Evolutionary conservation across 2,113 vertebrate genomes (phyloP), one percentile per base, ranked within the genome.

Genomic region (Thunnus thynnus): DNA sequence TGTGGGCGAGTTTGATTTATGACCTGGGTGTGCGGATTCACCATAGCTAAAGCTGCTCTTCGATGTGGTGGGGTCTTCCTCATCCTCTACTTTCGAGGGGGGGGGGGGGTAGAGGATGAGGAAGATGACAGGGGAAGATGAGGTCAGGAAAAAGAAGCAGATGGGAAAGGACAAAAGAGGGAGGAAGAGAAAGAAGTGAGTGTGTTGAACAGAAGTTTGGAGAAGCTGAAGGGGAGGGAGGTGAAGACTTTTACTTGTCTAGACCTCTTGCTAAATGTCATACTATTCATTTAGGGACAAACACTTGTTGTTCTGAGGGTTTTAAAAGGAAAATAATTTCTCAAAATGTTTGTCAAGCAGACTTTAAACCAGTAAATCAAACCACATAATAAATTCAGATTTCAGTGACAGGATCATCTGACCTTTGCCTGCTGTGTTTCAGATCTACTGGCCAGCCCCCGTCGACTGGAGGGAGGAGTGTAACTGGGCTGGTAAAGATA

Each of bases 381-480:
- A 52, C 25, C 22, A 44, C 25, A 22, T 57, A 14, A 71, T 16
- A 0, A 20, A 44, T 11, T 5, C 8, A 41, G 13, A 60, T 30
- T 36, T 65, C 22, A 72, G 52, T 1, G 9, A 58, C 9, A 9
- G 54, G 17, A 27, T 78, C 13, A 46, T 76, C 32, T 88, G 50
- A 80, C 47, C 46, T 65, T 81, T 80, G 16, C 25, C 22, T 81
- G 48, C 56, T 87, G 55, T 88, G 65, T 90, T 30, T 0, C 90
- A 99, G 98, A 97, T 99, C 91, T 96, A 97, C 88, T 99, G 98
- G 98, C 97, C 97, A 0, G 98, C 98, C 0, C 97, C 96, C 0
- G 98, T 99, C 58, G 98, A 99, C 73, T 99, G 97, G 98, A 96
- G 98, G 72, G 98, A 99, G 86, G 98, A 99, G 87, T 99, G 98